These are phyloP conservation scores for Cichlasoma orientale DNA, from an alignment of 2,797 vertebrate species.

Conservation along the genomic window DNA sequence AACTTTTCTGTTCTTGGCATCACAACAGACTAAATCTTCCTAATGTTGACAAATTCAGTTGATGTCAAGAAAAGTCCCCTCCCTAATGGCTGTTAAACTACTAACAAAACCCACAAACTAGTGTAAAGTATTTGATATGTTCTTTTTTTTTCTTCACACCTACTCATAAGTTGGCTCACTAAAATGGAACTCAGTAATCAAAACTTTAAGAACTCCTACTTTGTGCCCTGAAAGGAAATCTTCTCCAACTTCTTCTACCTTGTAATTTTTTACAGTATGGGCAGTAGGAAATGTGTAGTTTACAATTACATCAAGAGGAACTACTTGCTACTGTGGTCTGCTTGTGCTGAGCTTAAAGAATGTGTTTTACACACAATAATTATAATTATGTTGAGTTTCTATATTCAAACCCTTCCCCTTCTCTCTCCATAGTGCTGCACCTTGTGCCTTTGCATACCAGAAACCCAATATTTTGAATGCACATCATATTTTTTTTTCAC, in stretches of 20 bases:
- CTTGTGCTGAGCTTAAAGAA: background rate
- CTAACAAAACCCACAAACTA: background rate
- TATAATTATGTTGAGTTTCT: background rate
- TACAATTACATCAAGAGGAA: background rate
- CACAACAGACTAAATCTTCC: background rate
- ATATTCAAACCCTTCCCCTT: background rate
- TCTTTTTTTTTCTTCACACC: too few species aligned
- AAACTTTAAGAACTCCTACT: background rate
- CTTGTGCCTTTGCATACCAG: background rate
- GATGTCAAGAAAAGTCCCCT: background rate
- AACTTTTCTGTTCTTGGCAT: background rate
- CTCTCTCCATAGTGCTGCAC: background rate
- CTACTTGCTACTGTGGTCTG: background rate
- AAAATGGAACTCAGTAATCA: background rate
- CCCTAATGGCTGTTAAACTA: background rate
- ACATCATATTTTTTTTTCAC: background rate
- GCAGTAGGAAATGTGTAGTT: background rate
- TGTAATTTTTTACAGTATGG: background rate
- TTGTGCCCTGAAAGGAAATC: background rate
- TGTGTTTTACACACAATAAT: background rate
- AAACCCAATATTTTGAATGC: background rate
- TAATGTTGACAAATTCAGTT: background rate
- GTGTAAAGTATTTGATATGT: background rate
- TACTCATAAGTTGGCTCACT: too few species aligned
- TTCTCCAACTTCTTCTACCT: background rate